A percentile compares a stretch with the other conserved stretches of the same genome.
phyloP scores from a whole-genome alignment of 2,113 vertebrate genomes.

The Struthio camelus region DNA sequence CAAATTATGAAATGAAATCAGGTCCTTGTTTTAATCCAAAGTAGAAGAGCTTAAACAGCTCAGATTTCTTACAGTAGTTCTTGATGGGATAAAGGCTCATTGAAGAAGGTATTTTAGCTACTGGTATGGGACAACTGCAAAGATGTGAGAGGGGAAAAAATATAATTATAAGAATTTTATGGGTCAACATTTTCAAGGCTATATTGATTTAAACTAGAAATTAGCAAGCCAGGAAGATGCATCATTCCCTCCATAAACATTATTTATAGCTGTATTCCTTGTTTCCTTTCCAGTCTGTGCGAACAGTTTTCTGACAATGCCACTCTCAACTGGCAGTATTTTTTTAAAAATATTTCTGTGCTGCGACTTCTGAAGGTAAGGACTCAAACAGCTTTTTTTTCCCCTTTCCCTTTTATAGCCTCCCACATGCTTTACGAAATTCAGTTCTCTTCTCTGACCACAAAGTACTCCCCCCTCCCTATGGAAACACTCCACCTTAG shows the following conservation, averaged over 20 bases:
- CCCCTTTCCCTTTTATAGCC: neutral
- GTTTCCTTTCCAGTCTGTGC: neutral
- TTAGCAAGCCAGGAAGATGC: neutral
- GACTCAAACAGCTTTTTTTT: neutral
- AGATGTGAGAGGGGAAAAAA: rapidly evolving
- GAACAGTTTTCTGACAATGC: neutral
- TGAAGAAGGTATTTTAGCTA: neutral
- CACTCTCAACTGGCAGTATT: neutral
- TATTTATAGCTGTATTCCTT: conserved; percentile 17
- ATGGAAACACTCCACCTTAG: neutral
- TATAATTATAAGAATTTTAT: neutral
- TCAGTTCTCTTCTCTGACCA: neutral
- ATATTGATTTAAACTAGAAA: conserved; percentile 36
- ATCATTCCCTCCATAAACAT: neutral
- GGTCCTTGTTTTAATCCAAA: neutral
- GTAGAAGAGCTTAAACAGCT: neutral
- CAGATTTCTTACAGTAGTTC: neutral
- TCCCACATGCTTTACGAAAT: neutral
- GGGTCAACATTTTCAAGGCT: conserved; percentile 20
- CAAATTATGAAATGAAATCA: neutral
- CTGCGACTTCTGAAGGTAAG: neutral
- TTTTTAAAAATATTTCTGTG: neutral
- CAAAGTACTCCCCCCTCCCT: neutral
- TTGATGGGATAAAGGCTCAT: neutral
- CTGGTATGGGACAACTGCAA: neutral